Evolutionary conservation across 2,797 vertebrate species (phyloP).

Genomic region (Poecilia velifera): DNA sequence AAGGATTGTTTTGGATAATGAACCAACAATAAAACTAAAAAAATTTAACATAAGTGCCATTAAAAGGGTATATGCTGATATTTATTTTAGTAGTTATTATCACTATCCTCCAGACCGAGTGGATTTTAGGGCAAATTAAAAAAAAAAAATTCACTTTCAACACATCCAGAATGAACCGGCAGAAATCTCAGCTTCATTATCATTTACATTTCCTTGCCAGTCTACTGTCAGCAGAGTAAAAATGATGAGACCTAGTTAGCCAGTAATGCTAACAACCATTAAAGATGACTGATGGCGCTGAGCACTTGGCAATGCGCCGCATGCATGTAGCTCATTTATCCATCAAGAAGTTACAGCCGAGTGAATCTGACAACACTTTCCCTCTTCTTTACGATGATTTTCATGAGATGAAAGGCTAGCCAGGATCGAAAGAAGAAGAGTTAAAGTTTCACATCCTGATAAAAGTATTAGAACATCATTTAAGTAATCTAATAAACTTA

Average conservation of each 20-base stretch:
- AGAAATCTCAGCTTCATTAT: slow-evolving; percentile 29
- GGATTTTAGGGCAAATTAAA: not conserved
- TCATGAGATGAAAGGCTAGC: slow-evolving; percentile 10
- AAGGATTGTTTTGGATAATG: too few species aligned
- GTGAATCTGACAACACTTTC: slow-evolving; percentile 15
- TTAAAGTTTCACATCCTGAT: not conserved
- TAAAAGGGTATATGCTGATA: not conserved
- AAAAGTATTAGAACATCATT: not conserved
- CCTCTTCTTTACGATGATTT: slow-evolving; percentile 25
- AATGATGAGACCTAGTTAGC: slow-evolving; percentile 45
- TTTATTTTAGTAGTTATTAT: not conserved
- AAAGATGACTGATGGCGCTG: slow-evolving; percentile 47
- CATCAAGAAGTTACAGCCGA: slow-evolving; percentile 28
- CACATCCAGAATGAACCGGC: slow-evolving; percentile 14
- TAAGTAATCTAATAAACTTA: not conserved
- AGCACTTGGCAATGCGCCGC: slow-evolving; percentile 3
- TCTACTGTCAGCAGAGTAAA: slow-evolving; percentile 52
- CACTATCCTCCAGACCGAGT: not conserved
- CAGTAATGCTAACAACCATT: slow-evolving; percentile 61
- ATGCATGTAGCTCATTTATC: slow-evolving; percentile 37
- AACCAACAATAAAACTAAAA: not conserved
- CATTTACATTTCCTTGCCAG: slow-evolving; percentile 42
- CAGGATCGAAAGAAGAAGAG: not conserved
- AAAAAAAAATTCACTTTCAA: not conserved
- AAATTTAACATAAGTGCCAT: not conserved